Evolutionary conservation across 2,113 vertebrate species (phyloP).

Genomic region (Catharus minimus): DNA sequence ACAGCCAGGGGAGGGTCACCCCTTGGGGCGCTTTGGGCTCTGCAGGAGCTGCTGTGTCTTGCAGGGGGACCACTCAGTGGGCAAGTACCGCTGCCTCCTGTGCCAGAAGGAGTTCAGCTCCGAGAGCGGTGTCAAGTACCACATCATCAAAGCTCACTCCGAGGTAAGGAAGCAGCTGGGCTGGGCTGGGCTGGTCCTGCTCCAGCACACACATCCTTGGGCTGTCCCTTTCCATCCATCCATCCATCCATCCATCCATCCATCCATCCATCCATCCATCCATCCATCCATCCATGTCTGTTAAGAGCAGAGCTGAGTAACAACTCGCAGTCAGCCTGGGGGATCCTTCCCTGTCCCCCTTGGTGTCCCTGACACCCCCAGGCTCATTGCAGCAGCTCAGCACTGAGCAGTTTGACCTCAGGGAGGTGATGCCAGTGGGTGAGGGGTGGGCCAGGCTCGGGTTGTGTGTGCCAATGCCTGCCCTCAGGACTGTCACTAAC

Average conservation of each 20-base stretch:
- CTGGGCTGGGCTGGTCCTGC: not conserved
- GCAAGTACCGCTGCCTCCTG: conserved; percentile 93
- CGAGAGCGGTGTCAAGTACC: conserved; percentile 96
- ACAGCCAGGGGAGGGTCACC: not conserved
- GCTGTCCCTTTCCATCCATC: not conserved
- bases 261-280: not conserved
- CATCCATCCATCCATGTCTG: not conserved
- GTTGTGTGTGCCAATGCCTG: not conserved
- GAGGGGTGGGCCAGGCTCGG: not conserved
- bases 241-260: not conserved
- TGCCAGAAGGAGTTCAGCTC: conserved; percentile 98
- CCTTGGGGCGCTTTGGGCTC: accelerated
- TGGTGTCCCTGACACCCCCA: not conserved
- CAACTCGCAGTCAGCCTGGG: not conserved
- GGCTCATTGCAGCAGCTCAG: not conserved
- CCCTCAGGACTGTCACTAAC: not conserved
- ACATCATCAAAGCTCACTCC: conserved; percentile 95
- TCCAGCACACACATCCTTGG: accelerated
- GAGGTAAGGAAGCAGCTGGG: conserved; percentile 80
- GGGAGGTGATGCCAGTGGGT: accelerated
- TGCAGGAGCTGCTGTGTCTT: conserved; percentile 24
- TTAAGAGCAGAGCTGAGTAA: not conserved
- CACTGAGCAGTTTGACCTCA: not conserved
- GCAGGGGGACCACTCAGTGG: conserved; percentile 89
- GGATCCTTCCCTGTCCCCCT: not conserved